A percentile compares a stretch with the other conserved stretches of the same genome.
Evolutionary conservation across 1,140 invertebrate species (phyloP).

Genomic region (Campoletis sonorensis): DNA sequence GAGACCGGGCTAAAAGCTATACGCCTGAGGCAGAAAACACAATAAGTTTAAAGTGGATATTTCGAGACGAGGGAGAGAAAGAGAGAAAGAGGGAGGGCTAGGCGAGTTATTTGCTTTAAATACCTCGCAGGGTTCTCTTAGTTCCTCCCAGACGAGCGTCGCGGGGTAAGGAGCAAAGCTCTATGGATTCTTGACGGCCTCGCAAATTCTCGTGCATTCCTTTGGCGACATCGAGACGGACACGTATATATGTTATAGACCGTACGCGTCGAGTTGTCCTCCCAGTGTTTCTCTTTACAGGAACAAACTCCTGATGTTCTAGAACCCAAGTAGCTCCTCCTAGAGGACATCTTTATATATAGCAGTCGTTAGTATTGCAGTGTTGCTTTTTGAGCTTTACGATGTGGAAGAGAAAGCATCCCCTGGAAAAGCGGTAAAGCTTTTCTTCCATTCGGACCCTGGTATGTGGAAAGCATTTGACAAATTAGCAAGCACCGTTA

Average conservation of each 20-base stretch:
- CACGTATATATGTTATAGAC: neutral
- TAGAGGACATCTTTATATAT: constrained; percentile 3
- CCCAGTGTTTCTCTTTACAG: no score
- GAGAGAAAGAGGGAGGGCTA: neutral
- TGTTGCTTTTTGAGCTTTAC: constrained; percentile 35
- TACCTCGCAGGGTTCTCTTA: constrained; percentile 35
- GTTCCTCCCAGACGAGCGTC: constrained; percentile 23
- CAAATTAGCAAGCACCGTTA: constrained; percentile 18
- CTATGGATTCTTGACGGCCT: constrained; percentile 30
- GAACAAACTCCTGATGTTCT: no score
- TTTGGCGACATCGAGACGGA: constrained; percentile 39
- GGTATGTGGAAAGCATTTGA: constrained; percentile 3
- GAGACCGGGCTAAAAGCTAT: constrained; percentile 19
- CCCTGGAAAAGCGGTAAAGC: constrained; percentile 15
- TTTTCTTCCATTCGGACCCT: neutral
- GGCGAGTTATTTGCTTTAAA: constrained; percentile 47
- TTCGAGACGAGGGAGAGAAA: constrained; percentile 31
- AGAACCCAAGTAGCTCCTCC: neutral
- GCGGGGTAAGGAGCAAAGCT: constrained; percentile 2
- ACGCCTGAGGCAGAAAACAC: constrained; percentile 27
- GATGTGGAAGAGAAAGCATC: constrained; percentile 41
- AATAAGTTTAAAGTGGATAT: constrained; percentile 48
- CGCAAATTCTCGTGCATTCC: constrained; percentile 35
- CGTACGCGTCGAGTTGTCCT: no score
- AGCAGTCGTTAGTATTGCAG: constrained; percentile 1